Percentiles rank a stretch among this genome's conserved stretches.
Conservation (phyloP, 1,140 invertebrate species). For the Andrena cerasifolii region DNA sequence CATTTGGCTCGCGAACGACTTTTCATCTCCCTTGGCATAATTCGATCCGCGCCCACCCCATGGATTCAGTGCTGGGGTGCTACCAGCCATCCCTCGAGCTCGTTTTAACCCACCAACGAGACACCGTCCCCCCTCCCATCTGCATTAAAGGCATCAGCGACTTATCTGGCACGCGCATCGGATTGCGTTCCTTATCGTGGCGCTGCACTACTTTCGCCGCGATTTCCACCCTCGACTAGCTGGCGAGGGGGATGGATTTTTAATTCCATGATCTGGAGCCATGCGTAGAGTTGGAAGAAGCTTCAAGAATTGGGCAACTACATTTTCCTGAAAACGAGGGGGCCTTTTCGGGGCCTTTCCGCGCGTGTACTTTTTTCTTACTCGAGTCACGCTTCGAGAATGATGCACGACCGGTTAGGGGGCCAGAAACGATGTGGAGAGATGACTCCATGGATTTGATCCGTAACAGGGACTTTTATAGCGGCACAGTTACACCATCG, state of each 20-base stretch:
- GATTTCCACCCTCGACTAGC: slow-evolving; percentile 43
- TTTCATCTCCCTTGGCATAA: slow-evolving; percentile 73
- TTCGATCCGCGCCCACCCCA: slow-evolving; percentile 70
- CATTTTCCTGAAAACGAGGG: neutral
- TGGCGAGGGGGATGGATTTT: slow-evolving; percentile 14
- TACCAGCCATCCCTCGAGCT: slow-evolving; percentile 68
- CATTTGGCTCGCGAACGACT: slow-evolving; percentile 78
- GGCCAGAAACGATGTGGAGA: slow-evolving; percentile 32
- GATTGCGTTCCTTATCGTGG: slow-evolving; percentile 82
- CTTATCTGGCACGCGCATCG: slow-evolving; percentile 83
- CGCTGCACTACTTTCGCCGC: slow-evolving; percentile 80
- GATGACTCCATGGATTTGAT: slow-evolving; percentile 44
- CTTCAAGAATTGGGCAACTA: no score
- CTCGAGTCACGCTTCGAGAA: slow-evolving; percentile 16
- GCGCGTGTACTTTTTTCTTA: slow-evolving; percentile 5
- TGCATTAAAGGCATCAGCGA: slow-evolving; percentile 78
- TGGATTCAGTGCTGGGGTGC: slow-evolving; percentile 68
- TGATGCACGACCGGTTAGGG: slow-evolving; percentile 23
- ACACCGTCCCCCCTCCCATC: slow-evolving; percentile 67
- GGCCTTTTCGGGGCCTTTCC: neutral
- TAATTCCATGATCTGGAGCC: neutral
- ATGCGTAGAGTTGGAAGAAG: no score
- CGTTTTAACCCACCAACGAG: slow-evolving; percentile 69
- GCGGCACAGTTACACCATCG: slow-evolving; percentile 53
- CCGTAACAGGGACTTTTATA: slow-evolving; percentile 60